Evolutionary conservation across 2,797 vertebrate genomes (phyloP), one percentile per base, ranked within the genome.

Genomic region (Netta rufina): DNA sequence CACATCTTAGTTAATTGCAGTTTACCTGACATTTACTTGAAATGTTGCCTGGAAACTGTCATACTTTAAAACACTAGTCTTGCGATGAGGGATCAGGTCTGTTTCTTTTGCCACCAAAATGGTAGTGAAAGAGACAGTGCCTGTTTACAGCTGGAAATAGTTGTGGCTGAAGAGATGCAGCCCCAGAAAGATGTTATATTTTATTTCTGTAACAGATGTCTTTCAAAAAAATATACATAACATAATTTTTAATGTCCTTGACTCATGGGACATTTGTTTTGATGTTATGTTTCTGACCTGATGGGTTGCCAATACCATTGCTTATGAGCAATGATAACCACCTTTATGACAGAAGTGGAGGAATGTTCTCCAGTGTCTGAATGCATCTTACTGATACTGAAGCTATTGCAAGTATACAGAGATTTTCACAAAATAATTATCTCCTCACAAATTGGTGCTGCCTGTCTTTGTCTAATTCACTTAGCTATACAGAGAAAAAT

Each of bases 31-130:
- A 76, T 67, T 95, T 88, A 39, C 85, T 96, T 94, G 89, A 95
- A 93, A 95, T 84, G 66, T 87, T 96, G 92, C 91, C 92, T 94
- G 71, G 84, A 96, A 95, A 92, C 87, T 93, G 85, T 91, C 84
- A 66, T 82, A 74, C 73, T 93, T 96, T 22, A 83, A 83, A 93
- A 75, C 57, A 43, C 84, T 76, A 24, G 57, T 84, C 62, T 92
- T 93, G 57, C 86, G n/a, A 91, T 89, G 93, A 95, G 65, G 60
- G 56, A 82, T 92, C 64, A 56, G 72, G 53, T 84, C 76, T 90
- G 30, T 38, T 87, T 89, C 56, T 94, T 96, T 60, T 84, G 69
- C 61, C 85, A 86, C 72, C 56, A 70, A 67, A 92, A 73, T 25
- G 32, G 33, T 51, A 81, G 57, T 57, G 58, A 70, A 69, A 64